Base-by-base conservation (phyloP, 2,888 invertebrate species). In the Sinohyriopsis cumingii region DNA sequence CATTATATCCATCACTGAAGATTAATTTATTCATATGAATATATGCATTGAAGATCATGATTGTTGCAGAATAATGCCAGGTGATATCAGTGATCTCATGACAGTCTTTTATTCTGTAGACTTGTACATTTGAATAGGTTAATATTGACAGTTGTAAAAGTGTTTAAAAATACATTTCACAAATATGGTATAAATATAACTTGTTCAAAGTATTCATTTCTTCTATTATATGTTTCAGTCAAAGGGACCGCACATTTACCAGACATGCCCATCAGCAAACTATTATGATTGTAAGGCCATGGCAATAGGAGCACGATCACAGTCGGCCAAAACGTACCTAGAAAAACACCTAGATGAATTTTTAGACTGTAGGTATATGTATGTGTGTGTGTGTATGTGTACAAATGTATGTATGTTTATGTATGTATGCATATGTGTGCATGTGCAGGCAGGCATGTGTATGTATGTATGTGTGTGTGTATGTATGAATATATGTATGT, bases 241-340 rank as follows among this genome's bases (percentile, higher is more conserved):
- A 22, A 80, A 82, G 69, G 99, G 99, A 0, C 95, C 98, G 0
- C 99, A 99, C 87, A 95, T 99, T 81, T 98, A 96, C 90, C 98
- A 99, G 91, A 97, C 98, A 0, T 93, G 92, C 79, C 99, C 99
- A 0, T 99, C 99, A 0, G 98, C 99, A 0, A 99, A 98, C 91
- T 98, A 93, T 90, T 98, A 96, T 85, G 97, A 98, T 90, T 99
- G 99, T 91, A 95, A 97, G 85, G 98, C 98, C 0, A 99, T 99
- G 97, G 97, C 99, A 0, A 98, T 99, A 79, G 99, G 99, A 0
- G 95, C 99, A 0, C 93, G 99, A 15, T 98, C 98, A 0, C 99
- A 99, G 89, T 97, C 97, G 77, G 99, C 99, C 33, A 92, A 98
- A 72, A 99, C 99, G 0, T 99, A 99, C 89, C 92, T 99, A 70